Conservation (phyloP, 2,888 invertebrate genomes). For the Drosophila demipolita region DNA sequence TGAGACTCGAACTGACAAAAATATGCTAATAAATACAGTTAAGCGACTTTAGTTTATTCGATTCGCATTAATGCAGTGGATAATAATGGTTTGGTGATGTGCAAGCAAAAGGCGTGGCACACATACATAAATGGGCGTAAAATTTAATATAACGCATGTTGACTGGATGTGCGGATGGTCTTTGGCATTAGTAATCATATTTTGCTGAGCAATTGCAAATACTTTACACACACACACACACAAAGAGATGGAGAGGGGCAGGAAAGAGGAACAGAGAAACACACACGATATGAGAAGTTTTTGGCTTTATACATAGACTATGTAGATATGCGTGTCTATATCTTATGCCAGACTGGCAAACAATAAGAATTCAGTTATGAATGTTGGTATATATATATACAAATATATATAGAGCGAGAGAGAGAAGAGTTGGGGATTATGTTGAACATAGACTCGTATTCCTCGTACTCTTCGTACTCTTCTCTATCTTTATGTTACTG, state of each 20-base stretch:
- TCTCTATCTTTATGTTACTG: slow-evolving; percentile 62
- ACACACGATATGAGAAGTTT: slow-evolving; percentile 72
- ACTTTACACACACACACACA: slow-evolving; percentile 37
- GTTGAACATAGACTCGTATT: slow-evolving; percentile 37
- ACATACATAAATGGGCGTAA: slow-evolving; percentile 37
- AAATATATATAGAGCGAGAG: not conserved
- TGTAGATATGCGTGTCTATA: slow-evolving; percentile 34
- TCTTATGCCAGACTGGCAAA: slow-evolving; percentile 60
- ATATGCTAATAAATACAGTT: not conserved
- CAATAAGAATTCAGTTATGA: slow-evolving; percentile 64
- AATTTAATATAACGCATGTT: slow-evolving; percentile 65
- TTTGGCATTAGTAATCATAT: slow-evolving; percentile 79
- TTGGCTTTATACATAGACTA: slow-evolving; percentile 68
- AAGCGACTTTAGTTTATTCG: slow-evolving; percentile 21
- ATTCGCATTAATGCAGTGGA: slow-evolving; percentile 34
- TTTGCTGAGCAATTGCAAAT: slow-evolving; percentile 75
- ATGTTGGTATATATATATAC: not conserved
- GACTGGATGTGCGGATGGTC: slow-evolving; percentile 52
- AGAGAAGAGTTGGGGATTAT: not conserved
- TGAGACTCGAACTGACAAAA: not conserved
- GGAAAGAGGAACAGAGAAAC: not conserved
- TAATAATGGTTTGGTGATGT: slow-evolving; percentile 34
- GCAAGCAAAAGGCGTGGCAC: slow-evolving; percentile 54
- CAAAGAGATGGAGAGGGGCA: not conserved
- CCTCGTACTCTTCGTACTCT: slow-evolving; percentile 28